Evolutionary conservation across 2,113 vertebrate species (phyloP), one percentile per base, ranked within the genome.

Genomic region (Athene cunicularia): DNA sequence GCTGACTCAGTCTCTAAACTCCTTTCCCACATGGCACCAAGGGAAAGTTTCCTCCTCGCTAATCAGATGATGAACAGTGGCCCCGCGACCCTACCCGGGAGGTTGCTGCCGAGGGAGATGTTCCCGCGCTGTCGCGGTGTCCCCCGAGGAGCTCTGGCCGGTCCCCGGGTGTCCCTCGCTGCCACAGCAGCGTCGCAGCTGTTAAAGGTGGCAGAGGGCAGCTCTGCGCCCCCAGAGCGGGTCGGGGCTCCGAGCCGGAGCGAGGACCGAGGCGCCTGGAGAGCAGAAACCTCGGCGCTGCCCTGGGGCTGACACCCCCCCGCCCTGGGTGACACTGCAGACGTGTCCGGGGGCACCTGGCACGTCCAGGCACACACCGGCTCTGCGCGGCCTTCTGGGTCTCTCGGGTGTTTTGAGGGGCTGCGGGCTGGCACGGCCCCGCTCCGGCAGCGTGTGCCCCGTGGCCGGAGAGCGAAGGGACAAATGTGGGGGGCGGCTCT

Each of bases 401-500:
- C 33, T 7, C 1, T 23, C 4, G 11, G 35, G 16, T 26, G 73
- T 59, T 80, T 33, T 28, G 39, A 56, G 75, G 32, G 32, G 45
- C 84, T 60, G 45, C 3, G 4, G 47, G 26, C 11, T 45, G 33
- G 45, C 6, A 6, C 24, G 7, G 75, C 59, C 43, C 41, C 17
- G 0, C 71, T 21, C 41, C 4, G 37, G 66, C 53, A 26, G 20
- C 24, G 5, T 3, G 14, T 32, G 64, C 43, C 52, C 0, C 3
- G 0, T 4, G 60, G 14, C 49, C 55, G 68, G 67, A 47, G 26
- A 63, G 72, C 67, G 35, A 26, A 80, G 58, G 52, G n/a, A 4
- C 8, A 0, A 37, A 59, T 2, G 1, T 5, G 4, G 18, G 22
- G 30, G 2, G 7, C 1, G 6, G 64, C 47, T 22, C 26, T n/a